Base-by-base conservation (phyloP, 64 coral and sea anemone species). In the Pocillopora verrucosa region DNA sequence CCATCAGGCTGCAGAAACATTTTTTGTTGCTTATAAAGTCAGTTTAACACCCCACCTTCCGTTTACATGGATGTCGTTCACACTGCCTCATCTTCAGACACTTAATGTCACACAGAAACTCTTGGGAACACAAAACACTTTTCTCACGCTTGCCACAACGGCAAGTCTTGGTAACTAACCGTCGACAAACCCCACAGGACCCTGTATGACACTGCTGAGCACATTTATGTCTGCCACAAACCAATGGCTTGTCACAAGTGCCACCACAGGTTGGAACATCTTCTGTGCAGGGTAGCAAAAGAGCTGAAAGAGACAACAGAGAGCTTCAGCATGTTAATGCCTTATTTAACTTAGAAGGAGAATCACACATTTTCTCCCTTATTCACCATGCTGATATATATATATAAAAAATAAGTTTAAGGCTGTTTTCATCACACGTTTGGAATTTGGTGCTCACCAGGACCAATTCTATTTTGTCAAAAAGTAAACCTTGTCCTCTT, bases 91-190 rank as follows among this genome's bases (percentile, higher is more conserved):
- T 91, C n/a, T 91, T 93, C 4, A 51, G 80, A 45, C 96, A 99
- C 34, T 99, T 99, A 36, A 83, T 81, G 10, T 99, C 96, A 86
- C 96, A 99, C 4, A 89, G 78, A 22, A 90, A 99, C 22, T 93
- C 96, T 65, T 88, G 90, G 14, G 87, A 93, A 70, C 96, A 99
- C 36, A 87, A 83, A 9, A 99, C 94, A 70, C 84, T 67, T 60
- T 95, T 99, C 85, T 99, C 96, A 4, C 91, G 88, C 60, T 91
- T 99, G 24, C 96, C 93, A 86, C 96, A 99, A 34, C 94, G 88
- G 76, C 96, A 99, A 37, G 57, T 86, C 64, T 99, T 99, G 16
- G 75, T 95, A 34, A 99, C 76, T 61, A 99, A 70, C 59, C 93
- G 96, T 51, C 96, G 90, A 69, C 96, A 99, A 20, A 88, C 90